phyloP scores from a whole-genome alignment of 2,888 invertebrate species.

The Tridacna crocea region DNA sequence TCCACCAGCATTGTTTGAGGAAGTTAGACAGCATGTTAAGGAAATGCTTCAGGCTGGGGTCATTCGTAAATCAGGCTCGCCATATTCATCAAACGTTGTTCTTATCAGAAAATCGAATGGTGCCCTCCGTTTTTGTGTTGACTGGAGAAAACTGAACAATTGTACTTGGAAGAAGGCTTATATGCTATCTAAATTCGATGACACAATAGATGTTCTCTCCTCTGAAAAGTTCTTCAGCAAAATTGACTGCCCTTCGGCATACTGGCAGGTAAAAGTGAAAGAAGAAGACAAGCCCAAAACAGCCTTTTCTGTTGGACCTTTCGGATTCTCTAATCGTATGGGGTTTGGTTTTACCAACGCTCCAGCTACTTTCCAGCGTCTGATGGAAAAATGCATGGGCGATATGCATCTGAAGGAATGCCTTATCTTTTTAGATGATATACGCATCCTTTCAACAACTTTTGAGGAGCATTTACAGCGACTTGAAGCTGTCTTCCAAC shows the following conservation, averaged over 20 bases:
- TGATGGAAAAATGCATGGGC: slow-evolving; percentile 43
- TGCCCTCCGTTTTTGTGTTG: too few species aligned
- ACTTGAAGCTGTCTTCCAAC: background rate
- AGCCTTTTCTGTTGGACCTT: background rate
- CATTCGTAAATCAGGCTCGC: too few species aligned
- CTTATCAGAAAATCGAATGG: too few species aligned
- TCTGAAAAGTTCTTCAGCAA: background rate
- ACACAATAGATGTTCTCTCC: background rate
- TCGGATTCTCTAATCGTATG: background rate
- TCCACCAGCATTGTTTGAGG: too few species aligned
- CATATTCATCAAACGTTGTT: too few species aligned
- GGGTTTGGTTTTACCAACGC: slow-evolving; percentile 31
- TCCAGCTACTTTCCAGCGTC: slow-evolving; percentile 61
- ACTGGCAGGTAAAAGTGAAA: background rate
- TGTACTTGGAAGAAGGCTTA: background rate
- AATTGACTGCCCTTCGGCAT: background rate
- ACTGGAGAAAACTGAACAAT: too few species aligned
- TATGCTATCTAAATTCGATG: background rate
- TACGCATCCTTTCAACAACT: background rate
- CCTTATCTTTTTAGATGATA: slow-evolving; percentile 33
- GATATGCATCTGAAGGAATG: slow-evolving; percentile 26
- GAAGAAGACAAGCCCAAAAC: background rate
- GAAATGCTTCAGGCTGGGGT: too few species aligned
- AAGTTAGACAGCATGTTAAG: too few species aligned
- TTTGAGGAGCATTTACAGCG: background rate